Evolutionary conservation across 2,888 invertebrate genomes (phyloP).

Genomic region (Andrena marginata): DNA sequence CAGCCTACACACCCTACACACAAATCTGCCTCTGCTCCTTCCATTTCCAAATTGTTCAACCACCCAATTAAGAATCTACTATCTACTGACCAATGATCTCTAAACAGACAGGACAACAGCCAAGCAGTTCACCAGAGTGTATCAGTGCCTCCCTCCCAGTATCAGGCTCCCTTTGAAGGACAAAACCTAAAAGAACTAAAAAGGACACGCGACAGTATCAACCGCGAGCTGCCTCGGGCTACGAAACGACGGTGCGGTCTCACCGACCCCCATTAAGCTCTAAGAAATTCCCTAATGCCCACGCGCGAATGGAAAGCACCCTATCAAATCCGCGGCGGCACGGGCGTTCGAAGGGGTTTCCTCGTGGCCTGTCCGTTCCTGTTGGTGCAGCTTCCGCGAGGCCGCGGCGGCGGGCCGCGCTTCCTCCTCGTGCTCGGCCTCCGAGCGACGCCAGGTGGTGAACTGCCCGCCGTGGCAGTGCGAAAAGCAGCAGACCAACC

Average conservation of each 20-base stretch:
- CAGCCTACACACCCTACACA: too few relatives aligned
- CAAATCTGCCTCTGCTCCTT: too few relatives aligned
- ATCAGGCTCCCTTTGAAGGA: too few relatives aligned
- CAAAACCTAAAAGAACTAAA: too few relatives aligned
- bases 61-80: too few relatives aligned
- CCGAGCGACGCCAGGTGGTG: constrained; percentile 53
- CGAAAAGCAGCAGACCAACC: constrained; percentile 74
- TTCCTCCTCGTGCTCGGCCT: constrained; percentile 73
- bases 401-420: constrained; percentile 36
- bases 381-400: constrained; percentile 53
- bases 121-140: too few relatives aligned
- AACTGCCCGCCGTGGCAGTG: constrained; percentile 49
- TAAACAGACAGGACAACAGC: too few relatives aligned
- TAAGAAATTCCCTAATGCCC: not conserved
- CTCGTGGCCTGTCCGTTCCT: constrained; percentile 51
- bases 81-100: too few relatives aligned
- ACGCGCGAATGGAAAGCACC: constrained; percentile 59
- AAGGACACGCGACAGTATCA: too few relatives aligned
- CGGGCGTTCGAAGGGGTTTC: constrained; percentile 42
- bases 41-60: too few relatives aligned
- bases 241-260: not conserved
- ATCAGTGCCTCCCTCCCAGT: too few relatives aligned
- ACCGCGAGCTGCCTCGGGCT: too few relatives aligned
- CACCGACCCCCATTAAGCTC: not conserved
- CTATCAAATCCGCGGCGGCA: constrained; percentile 58